A percentile compares a stretch with the other conserved stretches of the same genome.
phyloP scores from a whole-genome alignment of 2,888 invertebrate genomes.

The Hipparchia semele region DNA sequence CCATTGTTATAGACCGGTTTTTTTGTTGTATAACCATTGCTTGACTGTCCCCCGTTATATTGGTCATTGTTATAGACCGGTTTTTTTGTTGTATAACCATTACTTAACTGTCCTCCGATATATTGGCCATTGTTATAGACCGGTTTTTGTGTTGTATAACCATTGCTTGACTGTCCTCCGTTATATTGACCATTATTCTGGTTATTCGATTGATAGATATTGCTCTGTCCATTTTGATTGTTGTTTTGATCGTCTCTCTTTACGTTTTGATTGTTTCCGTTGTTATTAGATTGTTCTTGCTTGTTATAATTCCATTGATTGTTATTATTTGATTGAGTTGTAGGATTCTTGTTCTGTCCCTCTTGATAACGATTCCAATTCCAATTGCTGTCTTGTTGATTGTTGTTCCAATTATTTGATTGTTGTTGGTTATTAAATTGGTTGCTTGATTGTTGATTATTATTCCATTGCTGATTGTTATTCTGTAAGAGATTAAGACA shows the following conservation, averaged over 20 bases:
- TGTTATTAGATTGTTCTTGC: constrained; percentile 4
- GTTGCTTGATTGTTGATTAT: constrained; percentile 17
- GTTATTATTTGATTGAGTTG: constrained; percentile 4
- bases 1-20: no score
- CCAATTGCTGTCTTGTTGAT: constrained; percentile 4
- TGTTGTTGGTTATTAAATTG: constrained; percentile 13
- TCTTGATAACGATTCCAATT: constrained; percentile 19
- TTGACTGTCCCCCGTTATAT: background rate
- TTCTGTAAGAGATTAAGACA: background rate
- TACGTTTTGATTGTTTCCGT: constrained; percentile 9
- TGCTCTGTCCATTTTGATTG: background rate
- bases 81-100: background rate
- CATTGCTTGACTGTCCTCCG: constrained; percentile 3
- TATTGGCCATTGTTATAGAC: background rate
- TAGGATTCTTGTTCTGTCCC: background rate
- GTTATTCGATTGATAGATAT: constrained; percentile 14
- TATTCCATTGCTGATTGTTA: constrained; percentile 16
- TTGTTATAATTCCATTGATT: constrained; percentile 12
- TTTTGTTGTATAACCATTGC: background rate
- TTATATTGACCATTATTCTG: constrained; percentile 9
- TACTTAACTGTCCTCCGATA: background rate
- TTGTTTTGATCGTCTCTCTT: constrained; percentile 13
- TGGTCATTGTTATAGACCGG: background rate
- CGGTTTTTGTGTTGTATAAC: constrained; percentile 5
- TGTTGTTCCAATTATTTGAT: constrained; percentile 3